Base-by-base conservation (phyloP, 92 coral and sea anemone species). In the Phenganax stokvisi region DNA sequence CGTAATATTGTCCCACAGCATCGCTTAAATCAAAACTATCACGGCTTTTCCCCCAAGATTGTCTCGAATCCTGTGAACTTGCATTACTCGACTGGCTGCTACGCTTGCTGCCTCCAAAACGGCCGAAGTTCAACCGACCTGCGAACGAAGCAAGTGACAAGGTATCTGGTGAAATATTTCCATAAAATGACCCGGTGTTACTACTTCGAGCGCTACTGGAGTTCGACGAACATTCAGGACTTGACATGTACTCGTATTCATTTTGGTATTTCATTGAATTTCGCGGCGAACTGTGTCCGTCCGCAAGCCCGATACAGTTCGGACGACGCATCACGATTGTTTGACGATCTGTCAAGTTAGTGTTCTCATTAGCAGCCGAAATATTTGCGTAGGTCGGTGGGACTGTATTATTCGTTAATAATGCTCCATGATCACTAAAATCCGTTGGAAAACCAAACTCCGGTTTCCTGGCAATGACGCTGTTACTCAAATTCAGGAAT, bases 51-150 rank as follows among this genome's bases (percentile, higher is more conserved):
- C 57, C 76, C 76, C 76, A 77, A 58, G 71, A 77, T 59, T 61
- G 81, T 6, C 56, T 59, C 17, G 81, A 77, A 31, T 77, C 81
- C 37, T 77, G 81, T 6, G 81, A 77, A 28, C 37, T 20, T 25
- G 81, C 81, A 30, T 56, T 51, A 57, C 81, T 77, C 31, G 81
- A 64, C 28, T 62, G 81, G 28, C 81, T 77, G 65, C 81, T 57
- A 16, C 81, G 81, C 71, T 77, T 77, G 58, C 81, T 52, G 29
- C 57, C 81, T 59, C 65, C 65, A 10, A 37, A 30, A 8, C 57
- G 64, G 25, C 81, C 81, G 81, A 77, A 77, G 81, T 59, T 77
- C 51, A 77, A 15, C 81, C 81, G 81, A 77, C 51, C 81, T 7
- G 71, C 57, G 27, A 77, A 77, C 81, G 81, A 77, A 44, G 71